Evolutionary conservation across 1,140 invertebrate species (phyloP).

Genomic region (Calycopis cecrops): DNA sequence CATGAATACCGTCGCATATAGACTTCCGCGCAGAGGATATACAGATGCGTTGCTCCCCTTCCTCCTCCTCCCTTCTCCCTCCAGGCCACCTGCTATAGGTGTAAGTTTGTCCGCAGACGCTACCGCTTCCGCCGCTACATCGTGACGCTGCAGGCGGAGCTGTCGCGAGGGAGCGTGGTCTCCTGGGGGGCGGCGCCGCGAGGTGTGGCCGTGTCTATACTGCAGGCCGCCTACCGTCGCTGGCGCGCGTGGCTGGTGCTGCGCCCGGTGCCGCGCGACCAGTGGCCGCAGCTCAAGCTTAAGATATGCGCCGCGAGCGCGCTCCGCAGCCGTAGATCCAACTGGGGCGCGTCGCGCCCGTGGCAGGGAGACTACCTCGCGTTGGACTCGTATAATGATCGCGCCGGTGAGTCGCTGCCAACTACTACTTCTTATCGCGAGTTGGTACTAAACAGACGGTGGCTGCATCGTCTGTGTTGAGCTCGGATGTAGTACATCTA

Average conservation of each 20-base stretch:
- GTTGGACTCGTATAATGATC: constrained; percentile 85
- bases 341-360: constrained; percentile 89
- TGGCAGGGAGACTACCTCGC: constrained; percentile 96
- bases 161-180: constrained; percentile 33
- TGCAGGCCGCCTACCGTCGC: constrained; percentile 81
- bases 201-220: constrained; percentile 75
- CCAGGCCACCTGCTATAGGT: too few species aligned
- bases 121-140: constrained; percentile 92
- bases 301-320: constrained; percentile 88
- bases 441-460: too few species aligned
- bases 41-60: too few species aligned
- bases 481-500: too few species aligned
- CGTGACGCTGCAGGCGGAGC: constrained; percentile 72
- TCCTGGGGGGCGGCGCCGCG: constrained; percentile 87
- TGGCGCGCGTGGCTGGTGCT: constrained; percentile 95
- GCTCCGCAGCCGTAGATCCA: constrained; percentile 82
- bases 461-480: too few species aligned
- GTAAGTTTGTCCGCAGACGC: constrained; percentile 55
- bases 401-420: constrained; percentile 61
- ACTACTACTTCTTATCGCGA: too few species aligned
- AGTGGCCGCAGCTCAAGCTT: constrained; percentile 91
- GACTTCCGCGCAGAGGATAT: too few species aligned
- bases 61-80: too few species aligned
- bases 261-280: constrained; percentile 85
- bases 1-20: too few species aligned